These are phyloP conservation scores for Sarcophaga carnaria DNA, from an alignment of 2,888 invertebrate species.

Conservation along the genomic window DNA sequence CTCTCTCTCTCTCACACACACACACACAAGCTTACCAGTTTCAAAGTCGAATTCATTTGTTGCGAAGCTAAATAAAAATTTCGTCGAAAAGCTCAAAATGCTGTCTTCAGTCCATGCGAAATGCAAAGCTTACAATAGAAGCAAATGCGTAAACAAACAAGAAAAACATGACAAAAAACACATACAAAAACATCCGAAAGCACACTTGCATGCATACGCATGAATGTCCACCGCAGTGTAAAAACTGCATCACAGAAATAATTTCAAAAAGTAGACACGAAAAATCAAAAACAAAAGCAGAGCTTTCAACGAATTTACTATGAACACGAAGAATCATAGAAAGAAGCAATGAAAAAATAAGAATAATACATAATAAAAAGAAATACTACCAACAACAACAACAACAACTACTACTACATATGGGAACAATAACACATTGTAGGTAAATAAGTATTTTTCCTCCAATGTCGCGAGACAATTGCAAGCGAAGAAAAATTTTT, in stretches of 20 bases:
- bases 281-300: conserved; percentile 46
- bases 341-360: conserved; percentile 39
- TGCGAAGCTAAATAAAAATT: conserved; percentile 6
- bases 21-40: not conserved
- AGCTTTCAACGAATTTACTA: conserved; percentile 53
- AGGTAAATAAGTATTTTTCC: conserved; percentile 44
- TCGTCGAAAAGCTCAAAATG: conserved; percentile 23
- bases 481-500: conserved; percentile 54
- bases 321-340: not conserved
- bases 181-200: not conserved
- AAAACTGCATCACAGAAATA: conserved; percentile 51
- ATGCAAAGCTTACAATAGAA: conserved; percentile 43
- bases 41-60: conserved; percentile 37
- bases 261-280: not conserved
- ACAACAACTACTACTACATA: conserved; percentile 18
- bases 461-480: conserved; percentile 66
- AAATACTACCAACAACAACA: conserved; percentile 34
- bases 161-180: not conserved
- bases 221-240: conserved; percentile 28
- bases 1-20: not conserved
- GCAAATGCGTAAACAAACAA: conserved; percentile 56
- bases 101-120: conserved; percentile 16
- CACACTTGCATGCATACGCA: not conserved
- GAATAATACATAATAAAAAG: conserved; percentile 23
- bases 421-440: not conserved